These are phyloP conservation scores for Motacilla alba DNA, from an alignment of 2,113 vertebrate species.

Conservation along the genomic window DNA sequence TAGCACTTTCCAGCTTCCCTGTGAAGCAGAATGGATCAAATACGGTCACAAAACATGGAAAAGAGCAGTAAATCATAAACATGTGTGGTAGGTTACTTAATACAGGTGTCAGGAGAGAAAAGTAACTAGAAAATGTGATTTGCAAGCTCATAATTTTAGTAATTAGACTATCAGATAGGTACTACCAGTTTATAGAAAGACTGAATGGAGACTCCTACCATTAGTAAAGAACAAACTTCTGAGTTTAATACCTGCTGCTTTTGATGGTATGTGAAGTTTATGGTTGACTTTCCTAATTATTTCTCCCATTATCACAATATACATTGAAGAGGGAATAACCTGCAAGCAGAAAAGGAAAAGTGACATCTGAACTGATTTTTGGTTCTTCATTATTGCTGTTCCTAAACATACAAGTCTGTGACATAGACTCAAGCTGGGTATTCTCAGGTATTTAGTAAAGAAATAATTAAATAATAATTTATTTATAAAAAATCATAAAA, in stretches of 20 bases:
- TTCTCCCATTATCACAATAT: neutral
- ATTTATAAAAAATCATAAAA: neutral
- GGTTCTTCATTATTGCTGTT: neutral
- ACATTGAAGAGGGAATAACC: neutral
- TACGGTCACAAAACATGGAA: rapidly evolving
- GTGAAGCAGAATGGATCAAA: neutral
- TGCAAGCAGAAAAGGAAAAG: neutral
- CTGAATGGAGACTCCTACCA: neutral
- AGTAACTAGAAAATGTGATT: neutral
- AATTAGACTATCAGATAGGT: neutral
- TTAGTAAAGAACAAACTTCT: neutral
- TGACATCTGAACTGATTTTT: neutral
- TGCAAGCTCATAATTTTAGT: neutral
- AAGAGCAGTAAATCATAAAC: neutral
- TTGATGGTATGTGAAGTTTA: neutral
- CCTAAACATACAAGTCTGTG: neutral
- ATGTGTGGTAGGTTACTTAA: neutral
- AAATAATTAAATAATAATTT: neutral
- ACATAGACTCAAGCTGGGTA: neutral
- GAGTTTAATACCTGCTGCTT: neutral
- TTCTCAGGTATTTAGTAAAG: neutral
- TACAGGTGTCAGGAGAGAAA: neutral
- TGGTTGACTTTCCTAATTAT: neutral
- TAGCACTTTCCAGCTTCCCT: neutral
- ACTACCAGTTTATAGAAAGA: neutral